These are phyloP conservation scores for Itoplectis maculator DNA, from an alignment of 2,888 invertebrate species.

Conservation along the genomic window DNA sequence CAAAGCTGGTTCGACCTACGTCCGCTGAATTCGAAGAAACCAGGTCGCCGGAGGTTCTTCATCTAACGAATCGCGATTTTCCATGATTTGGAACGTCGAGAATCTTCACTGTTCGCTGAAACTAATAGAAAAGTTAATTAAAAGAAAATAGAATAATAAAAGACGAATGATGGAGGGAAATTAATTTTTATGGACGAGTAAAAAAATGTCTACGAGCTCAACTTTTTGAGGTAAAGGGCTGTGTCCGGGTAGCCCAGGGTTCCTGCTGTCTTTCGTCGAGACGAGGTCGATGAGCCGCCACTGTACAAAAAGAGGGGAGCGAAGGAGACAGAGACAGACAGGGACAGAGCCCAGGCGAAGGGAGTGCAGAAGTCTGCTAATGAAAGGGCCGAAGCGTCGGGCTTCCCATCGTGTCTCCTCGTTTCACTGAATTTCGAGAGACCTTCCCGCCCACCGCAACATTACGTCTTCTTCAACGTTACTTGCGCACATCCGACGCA, in stretches of 20 bases:
- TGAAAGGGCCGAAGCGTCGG: conserved; percentile 49
- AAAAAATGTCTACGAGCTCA: background rate
- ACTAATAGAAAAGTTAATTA: background rate
- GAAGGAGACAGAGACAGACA: conserved; percentile 30
- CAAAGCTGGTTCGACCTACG: conserved; percentile 20
- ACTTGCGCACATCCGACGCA: background rate
- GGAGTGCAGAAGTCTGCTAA: conserved; percentile 27
- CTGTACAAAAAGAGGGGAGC: conserved; percentile 44
- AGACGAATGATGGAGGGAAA: background rate
- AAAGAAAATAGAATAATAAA: background rate
- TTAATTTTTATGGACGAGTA: background rate
- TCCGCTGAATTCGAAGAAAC: conserved; percentile 17
- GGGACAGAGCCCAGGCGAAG: conserved; percentile 28
- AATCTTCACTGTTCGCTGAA: background rate
- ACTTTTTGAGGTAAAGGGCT: conserved; percentile 29
- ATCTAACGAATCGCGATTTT: conserved; percentile 17
- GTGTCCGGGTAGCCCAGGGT: conserved; percentile 47
- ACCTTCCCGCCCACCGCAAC: conserved; percentile 4
- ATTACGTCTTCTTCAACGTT: background rate
- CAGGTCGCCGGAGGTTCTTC: conserved; percentile 17
- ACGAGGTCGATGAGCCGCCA: conserved; percentile 62
- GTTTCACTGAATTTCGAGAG: conserved; percentile 35
- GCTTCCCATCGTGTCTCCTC: conserved; percentile 42
- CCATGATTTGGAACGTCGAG: background rate
- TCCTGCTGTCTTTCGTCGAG: conserved; percentile 51